These are phyloP conservation scores for Melanotaenia parkinsoni DNA, from an alignment of 2,797 vertebrate genomes.

Conservation along the genomic window DNA sequence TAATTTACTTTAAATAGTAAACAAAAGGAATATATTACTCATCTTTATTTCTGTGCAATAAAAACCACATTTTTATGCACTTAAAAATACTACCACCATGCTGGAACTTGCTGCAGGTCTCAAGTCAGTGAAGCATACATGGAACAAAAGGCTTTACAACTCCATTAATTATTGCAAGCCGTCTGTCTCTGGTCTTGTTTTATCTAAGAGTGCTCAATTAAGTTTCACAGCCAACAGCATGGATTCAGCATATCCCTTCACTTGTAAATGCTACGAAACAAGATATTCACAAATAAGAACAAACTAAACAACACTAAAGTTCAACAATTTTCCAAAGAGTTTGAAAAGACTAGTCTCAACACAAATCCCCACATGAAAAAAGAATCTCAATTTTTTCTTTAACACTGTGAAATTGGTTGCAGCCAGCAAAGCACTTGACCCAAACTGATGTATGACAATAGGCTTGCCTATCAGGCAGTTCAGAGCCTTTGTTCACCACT, in stretches of 20 bases:
- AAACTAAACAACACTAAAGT: too few relatives aligned
- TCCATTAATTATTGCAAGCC: not conserved
- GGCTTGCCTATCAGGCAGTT: conserved; percentile 67
- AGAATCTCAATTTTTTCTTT: not conserved
- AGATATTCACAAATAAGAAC: not conserved
- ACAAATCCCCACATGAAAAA: not conserved
- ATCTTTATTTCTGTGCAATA: not conserved
- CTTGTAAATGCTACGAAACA: not conserved
- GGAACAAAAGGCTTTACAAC: not conserved
- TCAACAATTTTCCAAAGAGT: too few relatives aligned
- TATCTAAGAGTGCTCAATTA: not conserved
- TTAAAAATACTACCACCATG: not conserved
- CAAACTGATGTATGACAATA: conserved; percentile 60
- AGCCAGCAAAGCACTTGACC: conserved; percentile 48
- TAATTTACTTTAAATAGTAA: not conserved
- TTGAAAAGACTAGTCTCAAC: too few relatives aligned
- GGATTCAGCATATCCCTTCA: not conserved
- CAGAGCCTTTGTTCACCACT: conserved; percentile 70
- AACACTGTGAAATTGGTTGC: conserved; percentile 28
- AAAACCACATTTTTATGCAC: not conserved
- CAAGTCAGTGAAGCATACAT: not conserved
- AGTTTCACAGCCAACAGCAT: not conserved
- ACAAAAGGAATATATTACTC: not conserved
- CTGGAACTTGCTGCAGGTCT: not conserved
- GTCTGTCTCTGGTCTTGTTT: not conserved